A percentile compares a stretch with the other conserved stretches of the same genome.
Evolutionary conservation across 2,113 vertebrate genomes (phyloP).

Genomic region (Dendropsophus ebraccatus): DNA sequence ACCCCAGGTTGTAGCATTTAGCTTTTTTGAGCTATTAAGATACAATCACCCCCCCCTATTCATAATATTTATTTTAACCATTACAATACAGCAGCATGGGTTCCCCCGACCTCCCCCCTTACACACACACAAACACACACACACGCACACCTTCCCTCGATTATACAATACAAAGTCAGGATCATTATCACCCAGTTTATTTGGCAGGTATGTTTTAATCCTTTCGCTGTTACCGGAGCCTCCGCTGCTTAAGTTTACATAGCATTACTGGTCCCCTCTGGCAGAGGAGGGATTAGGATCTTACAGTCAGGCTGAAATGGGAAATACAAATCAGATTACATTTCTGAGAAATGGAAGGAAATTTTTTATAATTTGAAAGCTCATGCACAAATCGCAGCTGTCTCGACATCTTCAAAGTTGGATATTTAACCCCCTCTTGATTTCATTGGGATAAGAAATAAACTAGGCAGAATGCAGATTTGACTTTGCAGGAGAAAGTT

Average conservation of each 20-base stretch:
- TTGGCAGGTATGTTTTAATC: slow-evolving; percentile 39
- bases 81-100: too few species aligned
- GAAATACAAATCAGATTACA: slow-evolving; percentile 56
- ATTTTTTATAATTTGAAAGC: slow-evolving; percentile 39
- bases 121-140: too few species aligned
- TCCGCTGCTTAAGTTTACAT: slow-evolving; percentile 33
- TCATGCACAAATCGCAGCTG: slow-evolving; percentile 41
- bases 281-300: slow-evolving; percentile 47
- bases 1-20: background rate
- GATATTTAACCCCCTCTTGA: slow-evolving; percentile 5
- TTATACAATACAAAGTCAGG: background rate
- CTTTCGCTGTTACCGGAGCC: slow-evolving; percentile 30
- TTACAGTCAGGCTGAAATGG: slow-evolving; percentile 43
- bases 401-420: slow-evolving; percentile 36
- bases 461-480: background rate
- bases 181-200: slow-evolving; percentile 36
- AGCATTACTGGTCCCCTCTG: slow-evolving; percentile 41
- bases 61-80: too few species aligned
- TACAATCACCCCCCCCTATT: too few species aligned
- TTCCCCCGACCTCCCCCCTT: too few species aligned
- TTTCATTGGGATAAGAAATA: background rate
- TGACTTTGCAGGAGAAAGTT: background rate
- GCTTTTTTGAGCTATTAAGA: too few species aligned
- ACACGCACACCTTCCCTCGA: background rate
- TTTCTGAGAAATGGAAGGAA: slow-evolving; percentile 47